These are phyloP conservation scores for Trichacis sp. DNA, from an alignment of 2,888 invertebrate species.

Conservation along the genomic window DNA sequence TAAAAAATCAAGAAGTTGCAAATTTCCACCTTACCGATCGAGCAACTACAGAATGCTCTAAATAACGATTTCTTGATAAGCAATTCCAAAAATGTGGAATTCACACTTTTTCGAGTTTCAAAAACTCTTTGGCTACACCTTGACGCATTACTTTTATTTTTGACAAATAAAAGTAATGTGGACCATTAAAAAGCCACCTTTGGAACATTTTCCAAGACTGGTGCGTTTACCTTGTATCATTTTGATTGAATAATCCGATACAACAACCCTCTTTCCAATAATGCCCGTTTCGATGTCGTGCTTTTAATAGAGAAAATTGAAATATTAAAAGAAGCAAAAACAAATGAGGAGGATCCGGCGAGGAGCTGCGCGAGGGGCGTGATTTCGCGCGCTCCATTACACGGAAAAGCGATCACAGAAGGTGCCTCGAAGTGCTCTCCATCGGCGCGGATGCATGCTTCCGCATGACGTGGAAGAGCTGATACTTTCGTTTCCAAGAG, in stretches of 20 bases:
- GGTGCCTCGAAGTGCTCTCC: constrained; percentile 45
- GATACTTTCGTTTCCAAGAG: constrained; percentile 46
- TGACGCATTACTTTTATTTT: too few relatives aligned
- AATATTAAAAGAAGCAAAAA: constrained; percentile 43
- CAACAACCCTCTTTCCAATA: constrained; percentile 20
- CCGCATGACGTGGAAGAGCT: constrained; percentile 46
- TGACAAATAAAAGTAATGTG: too few relatives aligned
- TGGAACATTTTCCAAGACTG: too few relatives aligned
- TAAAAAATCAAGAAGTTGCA: too few relatives aligned
- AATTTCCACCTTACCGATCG: too few relatives aligned
- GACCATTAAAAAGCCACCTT: too few relatives aligned
- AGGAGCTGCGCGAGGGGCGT: constrained; percentile 24
- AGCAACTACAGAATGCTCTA: too few relatives aligned
- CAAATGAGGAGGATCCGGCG: constrained; percentile 36
- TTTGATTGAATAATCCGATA: neutral
- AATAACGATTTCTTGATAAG: too few relatives aligned
- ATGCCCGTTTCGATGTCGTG: constrained; percentile 14
- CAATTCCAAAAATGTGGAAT: too few relatives aligned
- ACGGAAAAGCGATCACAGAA: constrained; percentile 46
- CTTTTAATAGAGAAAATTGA: constrained; percentile 43
- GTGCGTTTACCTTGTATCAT: too few relatives aligned
- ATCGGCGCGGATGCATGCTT: constrained; percentile 46
- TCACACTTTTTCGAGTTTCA: too few relatives aligned
- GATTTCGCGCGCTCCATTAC: constrained; percentile 43
- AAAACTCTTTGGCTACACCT: too few relatives aligned